Evolutionary conservation across 2,113 vertebrate genomes (phyloP).

Genomic region (Poicephalus gulielmi): DNA sequence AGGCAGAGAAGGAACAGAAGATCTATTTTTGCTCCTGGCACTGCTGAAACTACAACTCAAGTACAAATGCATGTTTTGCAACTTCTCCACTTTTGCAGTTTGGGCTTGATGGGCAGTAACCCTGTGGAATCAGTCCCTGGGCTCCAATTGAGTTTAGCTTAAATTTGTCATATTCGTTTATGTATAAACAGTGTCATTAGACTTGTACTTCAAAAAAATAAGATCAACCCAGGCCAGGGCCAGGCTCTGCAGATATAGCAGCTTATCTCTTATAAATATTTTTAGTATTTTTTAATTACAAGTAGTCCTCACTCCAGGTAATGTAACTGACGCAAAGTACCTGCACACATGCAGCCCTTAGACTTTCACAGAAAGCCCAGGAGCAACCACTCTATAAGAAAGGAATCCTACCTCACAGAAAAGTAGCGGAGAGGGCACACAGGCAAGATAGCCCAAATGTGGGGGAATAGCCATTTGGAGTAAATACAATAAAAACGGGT

Average conservation of each 20-base stretch:
- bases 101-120: background rate
- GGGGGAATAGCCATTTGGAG: slow-evolving; percentile 40
- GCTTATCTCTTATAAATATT: slow-evolving; percentile 77
- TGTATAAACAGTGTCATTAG: slow-evolving; percentile 65
- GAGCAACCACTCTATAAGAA: slow-evolving; percentile 74
- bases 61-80: background rate
- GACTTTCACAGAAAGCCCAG: slow-evolving; percentile 97
- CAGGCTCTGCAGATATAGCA: slow-evolving; percentile 74
- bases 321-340: slow-evolving; percentile 72
- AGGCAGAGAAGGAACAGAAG: background rate
- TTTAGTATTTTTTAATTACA: slow-evolving; percentile 73
- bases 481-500: slow-evolving; percentile 50
- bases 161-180: background rate
- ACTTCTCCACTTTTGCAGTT: background rate
- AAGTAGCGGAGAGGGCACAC: slow-evolving; percentile 68
- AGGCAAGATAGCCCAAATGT: slow-evolving; percentile 53
- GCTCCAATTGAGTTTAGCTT: background rate
- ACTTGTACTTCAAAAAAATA: slow-evolving; percentile 74
- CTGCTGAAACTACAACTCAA: background rate
- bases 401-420: slow-evolving; percentile 76
- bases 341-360: slow-evolving; percentile 70
- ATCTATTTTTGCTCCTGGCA: background rate
- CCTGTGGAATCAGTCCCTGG: background rate
- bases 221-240: slow-evolving; percentile 58
- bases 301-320: slow-evolving; percentile 72